These are phyloP conservation scores for Dilophus febrilis DNA, from an alignment of 2,888 invertebrate genomes.

Conservation along the genomic window DNA sequence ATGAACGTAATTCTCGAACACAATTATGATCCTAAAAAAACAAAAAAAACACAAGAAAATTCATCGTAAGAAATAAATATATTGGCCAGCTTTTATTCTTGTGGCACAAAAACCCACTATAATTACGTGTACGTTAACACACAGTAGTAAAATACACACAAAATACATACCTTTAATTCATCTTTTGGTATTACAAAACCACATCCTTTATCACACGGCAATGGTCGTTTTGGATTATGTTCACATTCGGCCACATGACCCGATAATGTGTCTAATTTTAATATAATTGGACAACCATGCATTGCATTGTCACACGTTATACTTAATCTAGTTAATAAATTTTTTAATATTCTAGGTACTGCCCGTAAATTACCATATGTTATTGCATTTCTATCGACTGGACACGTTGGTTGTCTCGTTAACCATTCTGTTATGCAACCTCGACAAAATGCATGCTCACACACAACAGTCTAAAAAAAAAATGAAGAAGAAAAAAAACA, in stretches of 20 bases:
- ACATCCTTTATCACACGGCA: slow-evolving; percentile 86
- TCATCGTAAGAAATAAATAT: too few species aligned
- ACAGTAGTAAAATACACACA: too few species aligned
- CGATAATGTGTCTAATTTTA: slow-evolving; percentile 75
- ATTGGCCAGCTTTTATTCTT: too few species aligned
- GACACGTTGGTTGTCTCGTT: slow-evolving; percentile 82
- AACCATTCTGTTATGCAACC: slow-evolving; percentile 92
- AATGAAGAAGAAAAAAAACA: too few species aligned
- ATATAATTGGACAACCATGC: slow-evolving; percentile 67
- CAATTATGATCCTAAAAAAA: slow-evolving; percentile 66
- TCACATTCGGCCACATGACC: slow-evolving; percentile 82
- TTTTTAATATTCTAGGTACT: slow-evolving; percentile 84
- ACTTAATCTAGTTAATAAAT: slow-evolving; percentile 72
- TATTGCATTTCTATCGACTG: slow-evolving; percentile 80
- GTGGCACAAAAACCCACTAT: too few species aligned
- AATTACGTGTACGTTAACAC: too few species aligned
- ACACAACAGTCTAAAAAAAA: slow-evolving; percentile 66
- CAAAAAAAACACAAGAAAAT: too few species aligned
- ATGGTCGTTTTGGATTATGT: slow-evolving; percentile 84
- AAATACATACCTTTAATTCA: slow-evolving; percentile 60
- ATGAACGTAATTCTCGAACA: slow-evolving; percentile 65
- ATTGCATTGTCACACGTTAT: slow-evolving; percentile 83
- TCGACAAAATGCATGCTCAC: slow-evolving; percentile 92
- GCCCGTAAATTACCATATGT: slow-evolving; percentile 78
- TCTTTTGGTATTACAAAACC: slow-evolving; percentile 90